A percentile compares a stretch with the other conserved stretches of the same genome.
phyloP scores from a whole-genome alignment of 2,888 invertebrate genomes.

The Xestia ashworthii region DNA sequence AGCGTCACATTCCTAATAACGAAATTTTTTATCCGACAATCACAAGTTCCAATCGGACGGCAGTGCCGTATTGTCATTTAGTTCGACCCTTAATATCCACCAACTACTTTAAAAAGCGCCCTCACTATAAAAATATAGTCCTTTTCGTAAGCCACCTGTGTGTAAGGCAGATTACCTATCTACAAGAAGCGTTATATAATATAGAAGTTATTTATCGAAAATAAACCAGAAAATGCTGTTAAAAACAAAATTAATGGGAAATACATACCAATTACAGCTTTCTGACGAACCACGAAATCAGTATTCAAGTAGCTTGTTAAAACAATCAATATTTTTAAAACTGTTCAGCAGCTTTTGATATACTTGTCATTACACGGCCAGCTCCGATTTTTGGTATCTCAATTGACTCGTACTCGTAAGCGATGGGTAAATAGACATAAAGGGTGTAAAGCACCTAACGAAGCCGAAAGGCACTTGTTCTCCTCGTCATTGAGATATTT shows the following conservation, averaged over 20 bases:
- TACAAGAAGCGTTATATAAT: background rate
- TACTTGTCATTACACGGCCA: background rate
- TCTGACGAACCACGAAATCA: background rate
- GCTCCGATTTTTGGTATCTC: background rate
- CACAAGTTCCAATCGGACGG: slow-evolving; percentile 35
- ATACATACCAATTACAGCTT: background rate
- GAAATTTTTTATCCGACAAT: background rate
- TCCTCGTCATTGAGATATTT: too few relatives aligned
- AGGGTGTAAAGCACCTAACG: too few relatives aligned
- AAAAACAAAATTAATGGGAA: background rate
- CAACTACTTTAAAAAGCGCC: background rate
- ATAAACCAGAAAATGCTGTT: background rate
- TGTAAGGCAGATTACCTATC: slow-evolving; percentile 19
- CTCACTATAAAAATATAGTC: slow-evolving; percentile 17
- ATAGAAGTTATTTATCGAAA: background rate
- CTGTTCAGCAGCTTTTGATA: background rate
- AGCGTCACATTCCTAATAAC: background rate
- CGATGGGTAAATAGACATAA: background rate
- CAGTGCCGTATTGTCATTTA: slow-evolving; percentile 51
- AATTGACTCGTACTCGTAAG: background rate
- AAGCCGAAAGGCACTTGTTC: too few relatives aligned
- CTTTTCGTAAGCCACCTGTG: slow-evolving; percentile 9
- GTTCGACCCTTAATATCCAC: background rate
- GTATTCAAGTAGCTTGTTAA: background rate
- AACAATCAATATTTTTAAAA: background rate